Conservation (phyloP, 2,888 invertebrate species). For the Cybosia mesomella region DNA sequence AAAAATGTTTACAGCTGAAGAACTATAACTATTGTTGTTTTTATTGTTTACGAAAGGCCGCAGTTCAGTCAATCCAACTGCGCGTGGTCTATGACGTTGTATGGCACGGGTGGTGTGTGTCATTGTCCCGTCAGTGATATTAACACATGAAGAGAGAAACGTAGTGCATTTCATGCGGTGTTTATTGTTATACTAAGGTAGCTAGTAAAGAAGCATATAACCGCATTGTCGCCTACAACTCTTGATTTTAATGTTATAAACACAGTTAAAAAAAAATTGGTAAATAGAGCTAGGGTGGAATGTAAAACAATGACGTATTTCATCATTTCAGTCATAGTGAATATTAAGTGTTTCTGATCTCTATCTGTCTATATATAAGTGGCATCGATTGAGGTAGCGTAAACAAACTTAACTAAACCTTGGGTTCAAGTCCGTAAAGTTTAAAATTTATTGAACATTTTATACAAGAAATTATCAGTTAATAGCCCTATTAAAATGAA, state of each 20-base stretch:
- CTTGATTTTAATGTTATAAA: background rate
- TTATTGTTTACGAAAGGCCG: background rate
- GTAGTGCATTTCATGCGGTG: background rate
- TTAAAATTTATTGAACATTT: background rate
- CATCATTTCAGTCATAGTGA: background rate
- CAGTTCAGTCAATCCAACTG: background rate
- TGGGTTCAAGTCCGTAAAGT: background rate
- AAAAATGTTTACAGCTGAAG: background rate
- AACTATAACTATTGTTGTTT: background rate
- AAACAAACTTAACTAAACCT: background rate
- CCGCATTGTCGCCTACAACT: background rate
- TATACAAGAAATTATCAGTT: background rate
- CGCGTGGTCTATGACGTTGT: background rate
- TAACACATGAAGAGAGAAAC: constrained; percentile 2
- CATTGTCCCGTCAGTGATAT: constrained; percentile 1
- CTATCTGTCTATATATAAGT: background rate
- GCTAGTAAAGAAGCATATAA: background rate
- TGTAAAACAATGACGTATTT: too few species aligned
- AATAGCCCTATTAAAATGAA: background rate
- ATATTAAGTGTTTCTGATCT: background rate
- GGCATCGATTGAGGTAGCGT: background rate
- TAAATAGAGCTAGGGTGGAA: too few species aligned
- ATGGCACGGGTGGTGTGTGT: background rate
- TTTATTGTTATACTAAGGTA: background rate
- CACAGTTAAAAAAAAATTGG: background rate